phyloP scores from a whole-genome alignment of 2,888 invertebrate genomes.

The Sarcophaga subvicina region DNA sequence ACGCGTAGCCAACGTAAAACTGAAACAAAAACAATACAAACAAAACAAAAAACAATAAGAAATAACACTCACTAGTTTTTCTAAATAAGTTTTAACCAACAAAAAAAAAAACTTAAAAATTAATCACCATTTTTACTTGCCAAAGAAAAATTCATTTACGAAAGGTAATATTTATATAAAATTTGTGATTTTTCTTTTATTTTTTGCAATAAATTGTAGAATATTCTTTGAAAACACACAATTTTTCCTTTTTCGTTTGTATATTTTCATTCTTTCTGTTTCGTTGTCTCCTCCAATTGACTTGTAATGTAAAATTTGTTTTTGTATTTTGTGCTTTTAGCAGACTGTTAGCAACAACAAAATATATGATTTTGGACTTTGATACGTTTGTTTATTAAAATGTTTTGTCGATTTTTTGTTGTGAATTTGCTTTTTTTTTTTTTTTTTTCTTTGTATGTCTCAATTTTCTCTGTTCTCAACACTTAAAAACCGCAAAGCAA shows the following conservation, averaged over 20 bases:
- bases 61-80: constrained; percentile 70
- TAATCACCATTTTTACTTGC: neutral
- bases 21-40: constrained; percentile 36
- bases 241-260: too few species aligned
- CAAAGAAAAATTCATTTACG: neutral
- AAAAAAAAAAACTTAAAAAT: constrained; percentile 9
- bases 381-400: constrained; percentile 54
- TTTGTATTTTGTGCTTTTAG: neutral
- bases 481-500: neutral
- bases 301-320: neutral
- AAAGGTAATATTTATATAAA: neutral
- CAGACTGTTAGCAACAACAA: constrained; percentile 6
- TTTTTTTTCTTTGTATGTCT: neutral
- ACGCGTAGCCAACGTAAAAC: constrained; percentile 10
- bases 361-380: constrained; percentile 62
- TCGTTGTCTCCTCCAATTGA: too few species aligned
- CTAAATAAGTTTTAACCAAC: constrained; percentile 29
- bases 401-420: constrained; percentile 25
- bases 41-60: constrained; percentile 29
- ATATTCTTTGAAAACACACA: too few species aligned
- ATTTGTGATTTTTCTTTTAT: too few species aligned
- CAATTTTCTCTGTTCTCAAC: neutral
- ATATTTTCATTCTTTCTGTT: too few species aligned
- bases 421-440: neutral
- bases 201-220: too few species aligned